Evolutionary conservation across 1,140 invertebrate genomes (phyloP), one percentile per base, ranked within the genome.

Genomic region (Agrypnia vestita): DNA sequence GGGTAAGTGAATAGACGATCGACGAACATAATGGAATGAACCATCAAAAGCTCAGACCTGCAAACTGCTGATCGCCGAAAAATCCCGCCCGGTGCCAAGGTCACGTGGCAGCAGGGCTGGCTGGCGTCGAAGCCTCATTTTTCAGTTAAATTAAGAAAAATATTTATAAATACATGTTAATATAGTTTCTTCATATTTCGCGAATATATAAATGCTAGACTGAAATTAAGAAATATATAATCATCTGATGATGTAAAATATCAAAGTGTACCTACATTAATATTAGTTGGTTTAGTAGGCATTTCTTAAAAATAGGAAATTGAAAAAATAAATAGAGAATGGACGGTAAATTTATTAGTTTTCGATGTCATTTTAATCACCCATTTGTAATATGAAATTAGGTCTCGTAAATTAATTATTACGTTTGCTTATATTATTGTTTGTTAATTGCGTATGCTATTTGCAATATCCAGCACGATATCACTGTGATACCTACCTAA

Each of bases 11-110:
- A 79, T 73, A 79, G 69, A 72, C 64, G 56, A 47, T 67, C 25
- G 71, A 49, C 76, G 55, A 78, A 51, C 78, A 71, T 83, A 83
- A 83, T 83, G 79, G 82, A 73, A 83, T 83, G 82, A 77, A 72
- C 82, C 79, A 83, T 83, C 82, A 83, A 79, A 51, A 64, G 75
- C 44, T 77, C 64, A 80, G 56, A 82, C 62, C 59, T 72, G 43
- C 19, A 53, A 62, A 76, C 44, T 76, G 76, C 73, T 78, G 78
- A 82, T 82, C 51, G 74, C 49, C 74, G 78, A 67, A 73, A 78
- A 80, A 80, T 77, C 35, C 75, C 56, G 55, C 17, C 21, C 51
- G 69, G 79, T 83, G 78, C 11, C 81, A 82, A 82, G 81, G 81
- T 82, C 81, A 44, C 62, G 64, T 13, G 21, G 46, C 19, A 21